A percentile compares a stretch with the other conserved stretches of the same genome.
Conservation (phyloP, 1,140 invertebrate genomes). For the Drosophila nasuta region DNA sequence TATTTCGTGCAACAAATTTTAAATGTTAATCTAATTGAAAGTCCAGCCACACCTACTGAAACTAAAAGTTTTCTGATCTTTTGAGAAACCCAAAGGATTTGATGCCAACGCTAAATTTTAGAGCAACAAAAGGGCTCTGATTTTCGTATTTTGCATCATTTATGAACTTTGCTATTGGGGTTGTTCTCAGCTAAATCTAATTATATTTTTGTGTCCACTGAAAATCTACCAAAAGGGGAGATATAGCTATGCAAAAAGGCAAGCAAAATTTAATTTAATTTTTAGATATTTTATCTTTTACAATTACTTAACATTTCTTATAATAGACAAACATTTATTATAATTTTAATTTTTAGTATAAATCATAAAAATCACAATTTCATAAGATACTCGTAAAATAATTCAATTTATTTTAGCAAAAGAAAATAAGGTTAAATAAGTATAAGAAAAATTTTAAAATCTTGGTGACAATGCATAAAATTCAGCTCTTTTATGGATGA, state of each 20-base stretch:
- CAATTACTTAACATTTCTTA: neutral
- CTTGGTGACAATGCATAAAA: no score
- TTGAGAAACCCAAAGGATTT: neutral
- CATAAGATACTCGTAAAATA: no score
- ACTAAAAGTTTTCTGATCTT: neutral
- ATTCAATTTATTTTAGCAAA: no score
- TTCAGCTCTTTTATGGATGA: no score
- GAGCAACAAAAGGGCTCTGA: conserved; percentile 6
- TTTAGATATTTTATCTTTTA: neutral
- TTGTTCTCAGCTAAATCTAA: conserved; percentile 3
- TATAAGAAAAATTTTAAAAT: no score
- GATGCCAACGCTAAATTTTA: neutral
- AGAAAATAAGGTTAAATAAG: no score
- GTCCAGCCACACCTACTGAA: neutral
- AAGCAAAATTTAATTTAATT: neutral
- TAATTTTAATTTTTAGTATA: no score
- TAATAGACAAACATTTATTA: no score
- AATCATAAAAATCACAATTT: no score
- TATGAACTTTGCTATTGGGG: conserved; percentile 1
- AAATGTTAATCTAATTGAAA: conserved; percentile 8
- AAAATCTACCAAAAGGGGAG: neutral
- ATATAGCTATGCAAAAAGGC: neutral
- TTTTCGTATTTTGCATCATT: conserved; percentile 12
- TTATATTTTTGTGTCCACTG: neutral
- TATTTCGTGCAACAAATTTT: neutral